Conservation (phyloP, 1,140 invertebrate species). For the Eupeodes corollae region DNA sequence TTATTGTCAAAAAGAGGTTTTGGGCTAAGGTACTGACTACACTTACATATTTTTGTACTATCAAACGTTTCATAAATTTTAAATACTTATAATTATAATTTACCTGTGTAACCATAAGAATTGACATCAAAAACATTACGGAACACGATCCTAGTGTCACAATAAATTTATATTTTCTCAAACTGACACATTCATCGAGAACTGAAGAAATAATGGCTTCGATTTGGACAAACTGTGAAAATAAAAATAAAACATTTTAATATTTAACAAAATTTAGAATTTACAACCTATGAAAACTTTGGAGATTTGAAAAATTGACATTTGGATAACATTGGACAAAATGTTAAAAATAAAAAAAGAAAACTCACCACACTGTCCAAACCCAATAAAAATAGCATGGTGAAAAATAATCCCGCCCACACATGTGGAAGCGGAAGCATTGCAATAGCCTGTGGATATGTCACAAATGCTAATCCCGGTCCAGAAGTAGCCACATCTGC, state of each 20-base stretch:
- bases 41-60: too few relatives aligned
- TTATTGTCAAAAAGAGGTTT: too few relatives aligned
- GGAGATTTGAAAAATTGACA: background rate
- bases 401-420: conserved; percentile 84
- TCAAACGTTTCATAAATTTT: too few relatives aligned
- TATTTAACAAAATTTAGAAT: background rate
- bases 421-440: conserved; percentile 78
- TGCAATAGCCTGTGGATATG: conserved; percentile 82
- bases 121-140: conserved; percentile 39
- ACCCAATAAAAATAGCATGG: conserved; percentile 87
- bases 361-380: conserved; percentile 76
- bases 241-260: too few relatives aligned
- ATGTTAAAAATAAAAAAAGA: too few relatives aligned
- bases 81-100: too few relatives aligned
- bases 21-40: too few relatives aligned
- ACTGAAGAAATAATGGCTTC: conserved; percentile 63
- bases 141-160: background rate
- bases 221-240: conserved; percentile 48
- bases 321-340: too few relatives aligned
- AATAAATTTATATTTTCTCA: conserved; percentile 44
- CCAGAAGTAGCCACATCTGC: conserved; percentile 79
- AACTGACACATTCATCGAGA: conserved; percentile 51
- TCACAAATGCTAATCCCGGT: conserved; percentile 80
- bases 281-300: background rate
- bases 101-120: conserved; percentile 62